phyloP scores from a whole-genome alignment of 2,113 vertebrate species.

The Henicopernis longicauda region DNA sequence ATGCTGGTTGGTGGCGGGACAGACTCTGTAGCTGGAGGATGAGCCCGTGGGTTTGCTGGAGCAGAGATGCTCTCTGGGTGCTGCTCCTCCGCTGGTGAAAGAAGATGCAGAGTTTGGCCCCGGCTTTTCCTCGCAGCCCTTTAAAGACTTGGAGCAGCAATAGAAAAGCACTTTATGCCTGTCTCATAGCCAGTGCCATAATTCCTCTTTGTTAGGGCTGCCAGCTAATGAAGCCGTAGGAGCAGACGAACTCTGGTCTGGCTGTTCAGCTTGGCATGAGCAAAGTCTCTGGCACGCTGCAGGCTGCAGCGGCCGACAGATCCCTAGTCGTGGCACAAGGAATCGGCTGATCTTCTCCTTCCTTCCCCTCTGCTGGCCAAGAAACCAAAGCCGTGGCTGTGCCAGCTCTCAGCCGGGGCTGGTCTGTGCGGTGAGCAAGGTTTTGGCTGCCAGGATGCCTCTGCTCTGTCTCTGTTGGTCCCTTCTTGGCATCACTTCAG shows the following conservation, averaged over 20 bases:
- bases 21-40: not conserved
- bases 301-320: not conserved
- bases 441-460: conserved; percentile 63
- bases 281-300: not conserved
- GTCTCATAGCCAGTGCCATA: not conserved
- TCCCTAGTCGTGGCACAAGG: not conserved
- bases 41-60: not conserved
- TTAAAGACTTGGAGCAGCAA: not conserved
- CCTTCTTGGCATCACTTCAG: not conserved
- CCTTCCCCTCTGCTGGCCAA: conserved; percentile 75
- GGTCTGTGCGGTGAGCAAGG: conserved; percentile 55
- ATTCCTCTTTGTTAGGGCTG: not conserved
- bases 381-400: conserved; percentile 65
- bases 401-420: conserved; percentile 26
- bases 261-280: not conserved
- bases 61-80: not conserved
- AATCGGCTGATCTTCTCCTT: conserved; percentile 68
- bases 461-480: conserved; percentile 64
- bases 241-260: not conserved
- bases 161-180: not conserved
- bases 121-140: not conserved
- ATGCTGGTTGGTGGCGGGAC: accelerated
- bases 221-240: not conserved
- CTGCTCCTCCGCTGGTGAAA: not conserved
- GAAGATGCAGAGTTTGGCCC: not conserved